Percentiles rank a stretch among this genome's conserved stretches.
These are phyloP conservation scores for Eupithecia insigniata DNA, from an alignment of 2,888 invertebrate species.

Conservation along the genomic window DNA sequence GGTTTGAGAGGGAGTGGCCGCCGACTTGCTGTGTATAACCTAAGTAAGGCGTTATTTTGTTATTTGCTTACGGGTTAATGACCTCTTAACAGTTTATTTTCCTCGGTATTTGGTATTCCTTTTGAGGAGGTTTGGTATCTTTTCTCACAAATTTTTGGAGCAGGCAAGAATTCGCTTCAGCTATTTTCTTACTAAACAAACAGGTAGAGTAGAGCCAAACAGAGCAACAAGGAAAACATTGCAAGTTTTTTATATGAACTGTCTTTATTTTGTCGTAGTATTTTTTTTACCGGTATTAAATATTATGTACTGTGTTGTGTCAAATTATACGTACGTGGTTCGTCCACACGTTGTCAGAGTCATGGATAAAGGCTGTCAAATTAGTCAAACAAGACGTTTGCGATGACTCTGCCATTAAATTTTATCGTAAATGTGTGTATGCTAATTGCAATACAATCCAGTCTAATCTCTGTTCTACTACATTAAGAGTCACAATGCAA, in stretches of 20 bases:
- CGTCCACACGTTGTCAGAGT: not conserved
- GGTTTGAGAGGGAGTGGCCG: not conserved
- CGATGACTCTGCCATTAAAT: not conserved
- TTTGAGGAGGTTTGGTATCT: constrained; percentile 28
- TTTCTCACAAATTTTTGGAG: constrained; percentile 31
- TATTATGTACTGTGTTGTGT: not conserved
- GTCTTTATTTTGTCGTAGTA: not conserved
- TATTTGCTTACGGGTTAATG: constrained; percentile 44
- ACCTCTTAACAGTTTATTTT: constrained; percentile 40
- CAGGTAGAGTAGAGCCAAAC: not conserved
- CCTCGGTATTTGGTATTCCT: constrained; percentile 38
- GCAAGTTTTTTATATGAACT: not conserved
- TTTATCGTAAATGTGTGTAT: not conserved
- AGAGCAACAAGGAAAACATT: not conserved
- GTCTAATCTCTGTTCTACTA: not conserved
- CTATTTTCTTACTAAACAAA: constrained; percentile 14
- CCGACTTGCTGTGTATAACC: not conserved
- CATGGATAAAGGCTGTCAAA: not conserved
- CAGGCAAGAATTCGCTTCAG: constrained; percentile 24
- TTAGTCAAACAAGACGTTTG: not conserved
- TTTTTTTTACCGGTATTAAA: not conserved
- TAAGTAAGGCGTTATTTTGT: constrained; percentile 20
- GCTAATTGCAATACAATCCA: not conserved
- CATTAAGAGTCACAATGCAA: not conserved
- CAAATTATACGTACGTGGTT: not conserved